Evolutionary conservation across 2,113 vertebrate genomes (phyloP).

Genomic region (Lepidothrix coronata): DNA sequence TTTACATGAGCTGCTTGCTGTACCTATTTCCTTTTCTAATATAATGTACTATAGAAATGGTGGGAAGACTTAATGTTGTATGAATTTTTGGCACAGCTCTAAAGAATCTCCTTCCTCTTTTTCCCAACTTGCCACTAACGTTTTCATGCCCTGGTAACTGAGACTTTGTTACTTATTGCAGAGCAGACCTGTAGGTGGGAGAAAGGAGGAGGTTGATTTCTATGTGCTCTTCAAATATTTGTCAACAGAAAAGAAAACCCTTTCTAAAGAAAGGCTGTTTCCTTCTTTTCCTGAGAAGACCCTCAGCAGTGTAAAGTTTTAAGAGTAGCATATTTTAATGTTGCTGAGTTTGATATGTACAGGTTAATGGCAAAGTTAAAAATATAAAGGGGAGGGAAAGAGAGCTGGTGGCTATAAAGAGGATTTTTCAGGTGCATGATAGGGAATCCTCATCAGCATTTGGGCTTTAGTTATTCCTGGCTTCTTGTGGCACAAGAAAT

Average conservation of each 20-base stretch:
- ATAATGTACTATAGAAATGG: background rate
- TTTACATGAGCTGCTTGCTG: background rate
- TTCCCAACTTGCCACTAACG: background rate
- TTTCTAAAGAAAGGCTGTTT: background rate
- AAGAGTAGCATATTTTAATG: background rate
- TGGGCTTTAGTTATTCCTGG: background rate
- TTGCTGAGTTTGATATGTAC: background rate
- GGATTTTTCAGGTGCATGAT: background rate
- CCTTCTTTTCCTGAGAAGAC: background rate
- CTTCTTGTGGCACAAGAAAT: background rate
- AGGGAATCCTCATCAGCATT: background rate
- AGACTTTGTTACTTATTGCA: background rate
- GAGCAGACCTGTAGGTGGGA: background rate
- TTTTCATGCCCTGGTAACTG: background rate
- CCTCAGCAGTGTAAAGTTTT: background rate
- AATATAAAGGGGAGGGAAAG: background rate
- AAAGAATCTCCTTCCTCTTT: background rate
- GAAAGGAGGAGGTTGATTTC: background rate
- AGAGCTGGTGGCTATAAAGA: background rate
- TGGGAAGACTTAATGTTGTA: background rate
- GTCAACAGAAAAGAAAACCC: background rate
- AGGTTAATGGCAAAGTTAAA: background rate
- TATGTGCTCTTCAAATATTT: background rate
- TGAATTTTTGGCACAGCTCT: background rate
- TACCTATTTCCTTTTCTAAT: background rate